Conservation (phyloP, 2,888 invertebrate genomes). For the Syrphus vitripennis region DNA sequence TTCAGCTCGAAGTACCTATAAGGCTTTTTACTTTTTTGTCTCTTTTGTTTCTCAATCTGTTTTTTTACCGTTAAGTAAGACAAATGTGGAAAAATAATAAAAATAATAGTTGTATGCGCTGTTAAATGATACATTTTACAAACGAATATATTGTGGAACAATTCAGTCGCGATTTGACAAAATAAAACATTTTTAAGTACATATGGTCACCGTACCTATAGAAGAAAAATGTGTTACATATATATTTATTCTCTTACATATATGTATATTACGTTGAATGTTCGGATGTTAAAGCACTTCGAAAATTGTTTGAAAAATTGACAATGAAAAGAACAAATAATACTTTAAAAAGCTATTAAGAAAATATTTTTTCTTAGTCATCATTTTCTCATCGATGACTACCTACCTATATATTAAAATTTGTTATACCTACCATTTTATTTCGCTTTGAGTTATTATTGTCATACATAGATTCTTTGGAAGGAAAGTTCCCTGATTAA, state of each 20-base stretch:
- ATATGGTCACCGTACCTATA: background rate
- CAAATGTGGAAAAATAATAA: too few relatives aligned
- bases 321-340: background rate
- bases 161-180: too few relatives aligned
- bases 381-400: background rate
- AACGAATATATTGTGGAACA: too few relatives aligned
- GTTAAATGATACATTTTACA: too few relatives aligned
- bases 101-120: too few relatives aligned
- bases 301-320: slow-evolving; percentile 3
- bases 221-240: background rate
- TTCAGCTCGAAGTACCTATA: too few relatives aligned
- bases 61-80: too few relatives aligned
- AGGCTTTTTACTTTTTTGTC: too few relatives aligned
- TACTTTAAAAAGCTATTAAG: background rate
- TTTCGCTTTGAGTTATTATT: background rate
- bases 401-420: background rate
- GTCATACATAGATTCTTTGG: background rate
- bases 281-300: slow-evolving; percentile 16
- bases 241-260: too few relatives aligned
- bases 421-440: background rate
- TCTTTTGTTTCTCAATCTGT: too few relatives aligned
- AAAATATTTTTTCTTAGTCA: background rate
- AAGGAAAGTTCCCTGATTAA: background rate
- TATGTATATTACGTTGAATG: too few relatives aligned
- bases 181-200: too few relatives aligned